Conservation (phyloP, 1,140 invertebrate species). For the Sminthurinus signatus region DNA sequence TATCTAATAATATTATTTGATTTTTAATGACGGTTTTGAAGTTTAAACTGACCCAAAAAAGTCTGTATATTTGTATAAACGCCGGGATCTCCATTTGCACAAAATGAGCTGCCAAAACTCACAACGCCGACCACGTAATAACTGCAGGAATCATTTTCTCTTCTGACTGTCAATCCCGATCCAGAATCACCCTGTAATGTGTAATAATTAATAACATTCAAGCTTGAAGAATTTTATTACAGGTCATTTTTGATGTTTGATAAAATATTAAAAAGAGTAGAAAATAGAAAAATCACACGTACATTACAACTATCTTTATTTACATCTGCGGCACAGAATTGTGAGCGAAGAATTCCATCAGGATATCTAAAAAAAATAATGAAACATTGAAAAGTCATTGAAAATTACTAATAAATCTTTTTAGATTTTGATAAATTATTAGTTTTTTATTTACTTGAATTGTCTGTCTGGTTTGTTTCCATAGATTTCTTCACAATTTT, state of each 20-base stretch:
- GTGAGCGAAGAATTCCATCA: conserved; percentile 29
- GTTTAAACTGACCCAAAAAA: no score
- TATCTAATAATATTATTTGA: no score
- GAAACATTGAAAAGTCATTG: background rate
- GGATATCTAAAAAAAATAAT: conserved; percentile 19
- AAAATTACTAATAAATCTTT: background rate
- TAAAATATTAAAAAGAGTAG: background rate
- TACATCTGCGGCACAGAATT: conserved; percentile 34
- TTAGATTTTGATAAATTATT: background rate
- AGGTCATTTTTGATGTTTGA: background rate
- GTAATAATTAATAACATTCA: background rate
- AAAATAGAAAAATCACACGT: background rate
- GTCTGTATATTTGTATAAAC: conserved; percentile 36
- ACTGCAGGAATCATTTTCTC: background rate
- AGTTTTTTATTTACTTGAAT: background rate
- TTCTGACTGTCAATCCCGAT: conserved; percentile 18
- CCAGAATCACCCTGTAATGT: conserved; percentile 32
- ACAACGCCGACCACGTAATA: conserved; percentile 22
- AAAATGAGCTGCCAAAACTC: conserved; percentile 27
- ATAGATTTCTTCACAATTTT: conserved; percentile 12
- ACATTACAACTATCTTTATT: background rate
- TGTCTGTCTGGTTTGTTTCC: background rate
- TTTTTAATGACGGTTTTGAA: no score
- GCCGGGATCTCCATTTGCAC: conserved; percentile 22
- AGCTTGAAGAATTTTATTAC: background rate